Evolutionary conservation across 2,113 vertebrate genomes (phyloP), one percentile per base, ranked within the genome.

Genomic region (Sebastes fasciatus): DNA sequence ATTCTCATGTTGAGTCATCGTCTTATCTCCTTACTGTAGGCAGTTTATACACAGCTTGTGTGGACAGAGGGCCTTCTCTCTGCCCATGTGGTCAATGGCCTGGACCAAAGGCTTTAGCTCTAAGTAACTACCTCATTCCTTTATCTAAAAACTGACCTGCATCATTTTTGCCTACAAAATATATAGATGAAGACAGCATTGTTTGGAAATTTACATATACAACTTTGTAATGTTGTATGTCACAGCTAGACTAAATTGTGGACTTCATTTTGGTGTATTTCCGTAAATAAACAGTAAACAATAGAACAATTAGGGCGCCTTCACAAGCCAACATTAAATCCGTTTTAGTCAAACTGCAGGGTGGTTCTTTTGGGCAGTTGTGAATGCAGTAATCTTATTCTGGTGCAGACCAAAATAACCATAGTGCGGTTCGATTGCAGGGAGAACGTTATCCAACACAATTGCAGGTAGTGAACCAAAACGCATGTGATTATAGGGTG

Each of bases 1-100:
- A 87, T 83, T 80, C 84, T 79, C 55, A 40, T 88, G 85, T 84
- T 81, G 74, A 84, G 79, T 91, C 84, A 89, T 71, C 77, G 68
- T 72, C 86, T 91, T 89, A 91, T 87, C 75, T 75, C 58, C 55
- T 81, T 49, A 74, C 70, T 74, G 65, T 65, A 65, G 67, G 43
- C 49, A 68, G 49, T 87, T 91, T 74, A 73, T 62, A 85, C 52
- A 42, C 43, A 49, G 81, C 84, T 61, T 43, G 46, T 62, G 65
- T 34, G 70, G 68, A 54, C 66, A 60, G 40, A 68, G 42, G 77
- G 48, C 55, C 34, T 73, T 42, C 40, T 71, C 66, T 80, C 34
- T 83, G 68, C 42, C 54, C 46, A 23, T 10, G 34, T 40, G 61
- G 80, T 60, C 60, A 71, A 54, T 71, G 49, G 46, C 42, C 62